Evolutionary conservation across 1,140 invertebrate genomes (phyloP), one percentile per base, ranked within the genome.

Genomic region (Hylyphantes graminicola): DNA sequence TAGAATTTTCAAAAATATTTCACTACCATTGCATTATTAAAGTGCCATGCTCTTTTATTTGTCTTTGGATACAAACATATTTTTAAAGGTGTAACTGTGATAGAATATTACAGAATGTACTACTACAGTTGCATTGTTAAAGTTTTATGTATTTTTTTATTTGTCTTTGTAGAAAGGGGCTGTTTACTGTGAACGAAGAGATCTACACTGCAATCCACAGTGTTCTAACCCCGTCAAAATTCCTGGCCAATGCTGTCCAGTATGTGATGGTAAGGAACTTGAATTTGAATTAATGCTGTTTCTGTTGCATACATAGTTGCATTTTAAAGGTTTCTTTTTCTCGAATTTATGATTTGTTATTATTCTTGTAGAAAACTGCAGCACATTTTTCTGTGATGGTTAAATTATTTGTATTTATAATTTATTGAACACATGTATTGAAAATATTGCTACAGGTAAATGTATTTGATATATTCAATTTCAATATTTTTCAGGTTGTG

Each of bases 261-360:
- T 81, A 17, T 85, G 85, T 53, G 72, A 85, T 55, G 78, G 85
- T 85, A 81, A 68, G 74, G n/a, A 65, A 35, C 35, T 35, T 35
- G 35, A 35, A 35, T 35, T 35, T 35, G 5, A 35, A 35, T 35
- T 1, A 35, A 35, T 35, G 35, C 35, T 35, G 35, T 35, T 35
- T 35, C 35, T 35, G 35, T 35, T 35, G 35, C 35, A 2, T 35
- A 5, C 35, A 35, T 35, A 2, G 35, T 35, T 35, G 35, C 5
- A 35, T 35, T 35, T 15, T 61, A 61, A 61, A 15, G 6, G 17
- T 17, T 61, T 17, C 17, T 61, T 17, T 61, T 3, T 1, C 12
- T 15, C 57, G 57, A 61, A 17, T 61, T 15, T 61, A 15, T 12
- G 17, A 61, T 61, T 61, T 6, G 12, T 61, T 61, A 61, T 15